Base-by-base conservation (phyloP, 2,797 vertebrate genomes). In the Gymnocypris eckloni region DNA sequence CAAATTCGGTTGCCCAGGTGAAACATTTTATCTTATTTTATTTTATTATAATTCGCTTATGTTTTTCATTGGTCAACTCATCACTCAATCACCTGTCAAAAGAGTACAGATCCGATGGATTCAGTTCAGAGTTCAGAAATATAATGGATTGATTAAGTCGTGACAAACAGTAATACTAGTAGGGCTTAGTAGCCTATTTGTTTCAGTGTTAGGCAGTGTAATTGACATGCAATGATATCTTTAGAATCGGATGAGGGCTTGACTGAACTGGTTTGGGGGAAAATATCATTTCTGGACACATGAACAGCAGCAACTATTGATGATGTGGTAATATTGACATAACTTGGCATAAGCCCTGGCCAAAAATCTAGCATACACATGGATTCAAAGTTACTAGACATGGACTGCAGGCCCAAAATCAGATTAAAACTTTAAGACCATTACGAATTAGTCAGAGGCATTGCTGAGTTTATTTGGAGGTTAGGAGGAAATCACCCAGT, bases 391-490 rank as follows among this genome's bases (percentile, higher is more conserved):
- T 59, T 41, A 77, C 56, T 39, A 77, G 33, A 39, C 33, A 39
- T 3, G 6, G 33, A 77, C 52, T 56, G 33, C 37, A 75, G 50
- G 28, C 50, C 18, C 28, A 76, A 22, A 78, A 59, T 59, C 54
- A 37, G 41, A 43, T 78, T 54, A 76, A n/a, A 56, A 22, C 37
- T 43, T 61, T 43, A 79, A 61, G 22, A 79, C 37, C 22, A 79
- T 79, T 79, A 79, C 0, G 0, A 79, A 61, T 43, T 77, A 18
- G 37, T 61, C 12, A n/a, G 33, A 43, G 54, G 13, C 54, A 79
- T 43, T 78, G 37, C 41, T 10, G 66, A 69, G 22, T 39, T 45
- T 59, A 56, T 48, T 73, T 20, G n/a, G 7, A 56, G 50, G 52
- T 43, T 39, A 73, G 4, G 8, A 45, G 69, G 13, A 72, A 43